phyloP scores from a whole-genome alignment of 2,888 invertebrate genomes.

The Amphipoea oculea region DNA sequence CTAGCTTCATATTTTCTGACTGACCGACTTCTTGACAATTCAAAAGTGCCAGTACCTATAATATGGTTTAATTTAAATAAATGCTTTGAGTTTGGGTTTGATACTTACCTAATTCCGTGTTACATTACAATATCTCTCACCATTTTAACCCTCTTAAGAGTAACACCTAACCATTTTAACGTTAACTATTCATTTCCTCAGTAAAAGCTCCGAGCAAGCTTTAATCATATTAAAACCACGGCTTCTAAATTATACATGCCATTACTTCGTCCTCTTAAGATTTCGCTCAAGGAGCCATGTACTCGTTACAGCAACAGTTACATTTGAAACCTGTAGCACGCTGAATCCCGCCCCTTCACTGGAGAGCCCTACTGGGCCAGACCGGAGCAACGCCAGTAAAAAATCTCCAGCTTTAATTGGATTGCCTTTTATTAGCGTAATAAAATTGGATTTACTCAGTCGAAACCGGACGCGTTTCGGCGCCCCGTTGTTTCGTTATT shows the following conservation, averaged over 20 bases:
- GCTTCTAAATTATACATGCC: conserved; percentile 64
- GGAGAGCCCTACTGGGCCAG: conserved; percentile 76
- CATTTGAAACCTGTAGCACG: conserved; percentile 77
- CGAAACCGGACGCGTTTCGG: conserved; percentile 77
- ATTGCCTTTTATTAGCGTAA: conserved; percentile 89
- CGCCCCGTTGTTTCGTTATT: conserved; percentile 78
- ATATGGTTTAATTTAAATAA: too few relatives aligned
- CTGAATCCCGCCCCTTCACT: conserved; percentile 72
- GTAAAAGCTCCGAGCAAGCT: conserved; percentile 38
- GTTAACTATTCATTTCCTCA: conserved; percentile 44
- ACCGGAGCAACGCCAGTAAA: conserved; percentile 80
- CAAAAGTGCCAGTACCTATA: too few relatives aligned
- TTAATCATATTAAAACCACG: conserved; percentile 64
- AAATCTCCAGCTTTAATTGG: conserved; percentile 87
- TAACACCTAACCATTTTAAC: conserved; percentile 38
- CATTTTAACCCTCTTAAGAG: conserved; percentile 34
- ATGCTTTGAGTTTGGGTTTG: too few relatives aligned
- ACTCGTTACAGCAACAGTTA: conserved; percentile 76
- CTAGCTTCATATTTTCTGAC: too few relatives aligned
- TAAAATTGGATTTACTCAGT: conserved; percentile 87
- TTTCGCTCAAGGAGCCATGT: conserved; percentile 52
- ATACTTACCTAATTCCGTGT: not conserved
- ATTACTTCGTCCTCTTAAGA: conserved; percentile 62
- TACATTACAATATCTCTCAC: conserved; percentile 17
- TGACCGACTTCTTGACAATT: too few relatives aligned